Base-by-base conservation (phyloP, 2,888 invertebrate genomes). In the Erebia aethiops region DNA sequence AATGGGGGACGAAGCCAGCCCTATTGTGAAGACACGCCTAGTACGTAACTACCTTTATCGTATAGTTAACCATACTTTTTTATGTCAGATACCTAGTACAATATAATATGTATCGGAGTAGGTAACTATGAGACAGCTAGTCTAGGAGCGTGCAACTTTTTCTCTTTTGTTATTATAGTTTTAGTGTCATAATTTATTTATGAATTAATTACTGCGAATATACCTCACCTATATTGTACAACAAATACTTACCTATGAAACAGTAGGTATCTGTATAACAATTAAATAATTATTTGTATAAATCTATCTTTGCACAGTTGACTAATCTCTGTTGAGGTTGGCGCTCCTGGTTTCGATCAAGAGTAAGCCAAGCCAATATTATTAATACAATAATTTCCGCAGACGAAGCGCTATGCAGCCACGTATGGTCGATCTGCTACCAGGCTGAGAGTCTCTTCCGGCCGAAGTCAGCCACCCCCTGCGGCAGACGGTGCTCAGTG, bases 1-100 rank as follows among this genome's bases (percentile, higher is more conserved):
- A 97, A 97, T 81, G 97, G 97, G 0, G 97, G 97, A n/a, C 87
- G 95, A 71, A 92, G 95, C 71, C 97, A 97, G 83, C 97, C 97
- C 0, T 97, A 95, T 83, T 97, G 97, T 83, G 95, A 95, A 79
- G 95, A 95, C 77, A 95, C 95, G 3, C 94, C 95, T 3, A 96
- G 96, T 96, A 63, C 2, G 52, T 62, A 41, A 21, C 14, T 61
- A 2, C 21, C 14, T 13, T 46, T 1, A 21, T 46, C 4, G 7
- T 61, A 35, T n/a, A n/a, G 2, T n/a, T n/a, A 26, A 43, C 11
- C 43, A 41, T 43, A 60, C 16, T 7, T 16, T n/a, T 52, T 16
- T 35, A 35, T 7, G 5, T 35, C 26, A 26, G 35, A 35, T 35
- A n/a, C n/a, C n/a, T n/a, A 35, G 35, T 35, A 35, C 35, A 26